Base-by-base conservation (phyloP, 2,888 invertebrate species). In the Epinotia bilunana region DNA sequence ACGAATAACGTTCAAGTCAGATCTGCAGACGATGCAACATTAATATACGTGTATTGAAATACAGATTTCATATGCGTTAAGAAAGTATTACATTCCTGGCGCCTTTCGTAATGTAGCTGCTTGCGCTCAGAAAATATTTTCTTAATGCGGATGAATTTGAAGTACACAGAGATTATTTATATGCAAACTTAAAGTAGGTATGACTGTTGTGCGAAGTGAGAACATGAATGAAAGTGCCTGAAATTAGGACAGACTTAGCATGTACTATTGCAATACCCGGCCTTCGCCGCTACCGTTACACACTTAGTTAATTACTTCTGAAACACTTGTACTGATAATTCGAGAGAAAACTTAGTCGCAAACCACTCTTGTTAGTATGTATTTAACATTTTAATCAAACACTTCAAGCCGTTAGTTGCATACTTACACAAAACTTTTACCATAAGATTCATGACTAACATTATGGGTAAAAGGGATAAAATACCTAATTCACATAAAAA, bases 191-290 rank as follows among this genome's bases (percentile, higher is more conserved):
- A 74, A 71, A 74, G 60, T 74, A 74, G 53, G 80, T 78, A 83
- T 81, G 83, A 86, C 80, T 83, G 82, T 91, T 91, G 91, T 91
- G 92, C 91, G 89, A 86, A 84, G 80, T 81, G 79, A 87, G 82
- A 85, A 84, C 85, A 68, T 53, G 68, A 77, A 65, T 72, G 70
- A 71, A 67, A 62, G 62, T 67, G 72, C 67, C 75, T 33, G 61
- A 67, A 62, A 85, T 84, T 81, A 79, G 81, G 83, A 81, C 84
- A 83, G 86, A 87, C 84, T 83, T 83, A 83, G 81, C 81, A 83
- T 80, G 80, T 84, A 86, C 87, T 91, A 92, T 93, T 94, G 93
- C 93, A 91, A 89, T 86, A 88, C 90, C 92, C 92, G 92, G 93
- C 93, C 92, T 82, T 81, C 82, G 87, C 85, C 82, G 83, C 79